Conservation (phyloP, 2,113 vertebrate species). For the Rattus norvegicus region DNA sequence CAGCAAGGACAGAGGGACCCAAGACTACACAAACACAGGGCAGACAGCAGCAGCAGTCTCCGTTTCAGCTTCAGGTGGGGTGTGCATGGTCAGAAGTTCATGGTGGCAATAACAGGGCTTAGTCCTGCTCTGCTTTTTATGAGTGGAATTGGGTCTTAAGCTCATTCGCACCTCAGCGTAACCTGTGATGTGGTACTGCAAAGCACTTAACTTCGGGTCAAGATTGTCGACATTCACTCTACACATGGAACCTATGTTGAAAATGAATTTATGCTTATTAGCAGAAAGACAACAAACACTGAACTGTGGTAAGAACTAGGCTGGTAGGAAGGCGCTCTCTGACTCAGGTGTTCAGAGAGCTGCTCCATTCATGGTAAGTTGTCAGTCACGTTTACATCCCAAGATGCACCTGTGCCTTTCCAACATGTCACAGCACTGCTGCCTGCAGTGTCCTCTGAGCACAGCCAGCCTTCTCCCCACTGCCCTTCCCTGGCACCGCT, state of each 20-base stretch:
- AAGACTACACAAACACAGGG: background rate
- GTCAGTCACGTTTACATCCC: background rate
- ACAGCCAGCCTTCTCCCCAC: background rate
- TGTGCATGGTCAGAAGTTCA: background rate
- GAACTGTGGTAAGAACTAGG: constrained; percentile 26
- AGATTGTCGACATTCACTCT: background rate
- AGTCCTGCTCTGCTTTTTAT: background rate
- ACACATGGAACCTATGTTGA: constrained; percentile 2
- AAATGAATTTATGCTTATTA: background rate
- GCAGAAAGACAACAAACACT: background rate
- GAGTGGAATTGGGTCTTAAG: background rate
- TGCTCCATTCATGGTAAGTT: background rate
- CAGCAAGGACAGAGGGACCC: background rate
- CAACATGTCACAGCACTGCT: background rate
- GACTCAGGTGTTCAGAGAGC: background rate
- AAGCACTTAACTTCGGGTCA: background rate
- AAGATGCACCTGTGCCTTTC: background rate
- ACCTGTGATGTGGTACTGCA: background rate
- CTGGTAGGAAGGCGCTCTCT: background rate
- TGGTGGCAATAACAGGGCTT: too few species aligned
- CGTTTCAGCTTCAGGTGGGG: background rate
- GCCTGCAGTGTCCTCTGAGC: too few species aligned
- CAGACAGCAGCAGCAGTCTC: background rate
- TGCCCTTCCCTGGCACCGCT: background rate
- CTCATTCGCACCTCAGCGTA: background rate